Evolutionary conservation across 1,140 invertebrate species (phyloP).

Genomic region (Agrypnia vestita): DNA sequence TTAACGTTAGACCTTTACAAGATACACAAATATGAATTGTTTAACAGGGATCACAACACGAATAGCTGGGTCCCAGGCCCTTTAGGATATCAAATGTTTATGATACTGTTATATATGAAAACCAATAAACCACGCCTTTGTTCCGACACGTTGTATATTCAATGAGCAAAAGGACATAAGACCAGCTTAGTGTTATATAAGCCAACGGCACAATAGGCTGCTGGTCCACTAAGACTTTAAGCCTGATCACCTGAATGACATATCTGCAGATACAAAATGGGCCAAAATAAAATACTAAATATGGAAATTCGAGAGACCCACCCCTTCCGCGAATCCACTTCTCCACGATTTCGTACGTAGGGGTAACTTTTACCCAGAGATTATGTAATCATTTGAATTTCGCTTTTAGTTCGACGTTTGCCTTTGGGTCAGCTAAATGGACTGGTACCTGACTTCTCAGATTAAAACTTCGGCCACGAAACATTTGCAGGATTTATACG

Average conservation of each 20-base stretch:
- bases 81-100: constrained; percentile 12
- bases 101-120: constrained; percentile 6
- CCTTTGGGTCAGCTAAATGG: constrained; percentile 11
- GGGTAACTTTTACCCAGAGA: constrained; percentile 7
- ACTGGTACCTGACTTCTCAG: constrained; percentile 12
- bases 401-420: constrained; percentile 24
- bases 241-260: constrained; percentile 16
- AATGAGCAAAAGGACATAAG: neutral
- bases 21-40: neutral
- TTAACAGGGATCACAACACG: neutral
- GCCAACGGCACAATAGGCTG: constrained; percentile 2
- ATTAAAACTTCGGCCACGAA: constrained; percentile 28
- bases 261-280: neutral
- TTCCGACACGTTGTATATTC: neutral
- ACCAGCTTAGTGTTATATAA: constrained; percentile 2
- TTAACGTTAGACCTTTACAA: neutral
- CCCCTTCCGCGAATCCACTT: neutral
- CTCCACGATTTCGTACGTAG: neutral
- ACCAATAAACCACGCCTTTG: constrained; percentile 1
- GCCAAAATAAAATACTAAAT: constrained; percentile 12
- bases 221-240: neutral
- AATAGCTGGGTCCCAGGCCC: neutral
- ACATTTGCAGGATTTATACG: constrained; percentile 14
- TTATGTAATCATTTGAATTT: constrained; percentile 42
- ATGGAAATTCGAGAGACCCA: constrained; percentile 9